Conservation (phyloP, 1,140 invertebrate genomes). For the Lanistes nyassanus region DNA sequence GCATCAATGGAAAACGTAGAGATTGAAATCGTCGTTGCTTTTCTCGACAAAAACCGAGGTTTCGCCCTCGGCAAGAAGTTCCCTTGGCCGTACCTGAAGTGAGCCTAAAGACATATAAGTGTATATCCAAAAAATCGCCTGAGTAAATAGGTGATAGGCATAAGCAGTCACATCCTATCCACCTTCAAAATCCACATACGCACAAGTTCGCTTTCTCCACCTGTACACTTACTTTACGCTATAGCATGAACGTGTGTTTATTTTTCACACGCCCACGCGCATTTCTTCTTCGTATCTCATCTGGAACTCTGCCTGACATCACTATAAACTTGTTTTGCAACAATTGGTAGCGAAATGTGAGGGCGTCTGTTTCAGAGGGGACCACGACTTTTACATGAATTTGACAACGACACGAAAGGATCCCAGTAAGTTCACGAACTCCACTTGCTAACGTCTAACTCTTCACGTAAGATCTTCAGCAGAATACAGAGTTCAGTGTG, state of each 20-base stretch:
- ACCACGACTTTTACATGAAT: slow-evolving; percentile 16
- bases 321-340: too few relatives aligned
- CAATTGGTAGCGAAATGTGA: too few relatives aligned
- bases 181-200: neutral
- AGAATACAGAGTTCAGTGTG: too few relatives aligned
- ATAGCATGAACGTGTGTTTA: neutral
- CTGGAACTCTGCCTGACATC: too few relatives aligned
- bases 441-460: too few relatives aligned
- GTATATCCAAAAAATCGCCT: too few relatives aligned
- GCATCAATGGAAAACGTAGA: slow-evolving; percentile 77
- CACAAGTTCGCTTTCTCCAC: neutral
- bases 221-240: neutral
- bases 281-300: too few relatives aligned
- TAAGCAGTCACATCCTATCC: neutral
- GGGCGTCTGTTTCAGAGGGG: slow-evolving; percentile 6
- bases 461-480: too few relatives aligned
- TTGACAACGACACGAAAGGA: slow-evolving; percentile 3
- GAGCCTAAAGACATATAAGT: neutral
- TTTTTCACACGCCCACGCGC: neutral
- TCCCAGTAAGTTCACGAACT: slow-evolving; percentile 9
- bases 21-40: slow-evolving; percentile 89
- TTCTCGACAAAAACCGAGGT: slow-evolving; percentile 62
- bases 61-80: neutral
- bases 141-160: neutral
- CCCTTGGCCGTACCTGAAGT: slow-evolving; percentile 12